Evolutionary conservation across 30 jellyfish, hydroid and myxozoan species (phyloP).

Genomic region (Nemopilema nomurai): DNA sequence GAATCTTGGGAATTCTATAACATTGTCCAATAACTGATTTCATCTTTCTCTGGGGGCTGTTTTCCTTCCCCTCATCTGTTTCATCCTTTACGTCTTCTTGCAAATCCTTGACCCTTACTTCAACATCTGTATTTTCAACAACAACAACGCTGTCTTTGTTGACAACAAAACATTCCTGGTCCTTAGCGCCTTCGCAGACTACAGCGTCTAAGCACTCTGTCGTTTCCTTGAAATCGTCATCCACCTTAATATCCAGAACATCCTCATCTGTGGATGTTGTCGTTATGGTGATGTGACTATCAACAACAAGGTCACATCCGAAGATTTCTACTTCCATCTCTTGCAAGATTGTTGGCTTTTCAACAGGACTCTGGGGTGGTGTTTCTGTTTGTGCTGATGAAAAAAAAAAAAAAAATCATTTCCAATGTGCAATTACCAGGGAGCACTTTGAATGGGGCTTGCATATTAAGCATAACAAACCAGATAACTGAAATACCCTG

Average conservation of each 20-base stretch:
- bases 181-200: not conserved
- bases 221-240: not conserved
- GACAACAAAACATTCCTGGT: slow-evolving; percentile 23
- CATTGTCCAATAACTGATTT: slow-evolving; percentile 36
- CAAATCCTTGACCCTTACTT: not conserved
- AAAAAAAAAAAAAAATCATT: no score
- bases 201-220: not conserved
- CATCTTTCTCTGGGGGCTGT: not conserved
- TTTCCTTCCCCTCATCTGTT: not conserved
- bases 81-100: not conserved
- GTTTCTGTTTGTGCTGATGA: slow-evolving; percentile 13
- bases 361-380: slow-evolving; percentile 26
- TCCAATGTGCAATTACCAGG: not conserved
- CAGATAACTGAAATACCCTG: not conserved
- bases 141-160: slow-evolving; percentile 55
- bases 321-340: slow-evolving; percentile 3
- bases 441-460: not conserved
- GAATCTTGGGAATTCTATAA: slow-evolving; percentile 45
- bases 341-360: not conserved
- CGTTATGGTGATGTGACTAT: slow-evolving; percentile 51
- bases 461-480: not conserved
- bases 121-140: slow-evolving; percentile 20
- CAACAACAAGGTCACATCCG: slow-evolving; percentile 46
- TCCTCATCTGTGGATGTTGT: slow-evolving; percentile 40
- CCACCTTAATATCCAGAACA: not conserved